Base-by-base conservation (phyloP, 2,888 invertebrate species). In the Gastrophysa polygoni region DNA sequence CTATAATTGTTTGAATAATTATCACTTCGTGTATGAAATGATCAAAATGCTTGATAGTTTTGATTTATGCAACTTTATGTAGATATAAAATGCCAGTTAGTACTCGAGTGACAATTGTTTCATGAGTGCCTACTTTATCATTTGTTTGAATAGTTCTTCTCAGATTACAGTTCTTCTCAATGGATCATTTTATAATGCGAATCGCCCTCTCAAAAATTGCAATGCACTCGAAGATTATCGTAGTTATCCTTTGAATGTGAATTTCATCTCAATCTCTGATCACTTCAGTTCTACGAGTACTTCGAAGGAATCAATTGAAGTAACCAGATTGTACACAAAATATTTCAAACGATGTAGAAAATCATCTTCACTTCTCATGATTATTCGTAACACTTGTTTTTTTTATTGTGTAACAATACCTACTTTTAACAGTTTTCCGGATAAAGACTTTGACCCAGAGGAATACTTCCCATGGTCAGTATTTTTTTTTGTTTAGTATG, bases 381-480 rank as follows among this genome's bases (percentile, higher is more conserved):
- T 43, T 21, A 38, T 57, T 17, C 47, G 20, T 59, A 55, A 55
- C 55, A 49, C 60, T 49, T 46, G 44, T 46, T 44, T 50, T 18
- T 54, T 55, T 54, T 51, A 61, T 52, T 61, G 28, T 61, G 57
- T 61, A 61, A 61, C 57, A 61, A n/a, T 57, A 56, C 57, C 49
- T 63, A 55, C 59, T 63, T 84, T 87, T 71, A 78, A 80, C 81
- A 90, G 90, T 89, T 88, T 88, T 86, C 88, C 89, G 89, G 90
- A 90, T 87, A 90, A 90, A 85, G 81, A 84, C 75, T 87, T 86
- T 85, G 89, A 89, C 82, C 85, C 86, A 82, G 86, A 90, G 88
- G 90, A 89, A 83, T 89, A 87, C 86, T 87, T 88, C 83, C 90
- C 90, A 87, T 90, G 90, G 90, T 90, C 88, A 89, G 90, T 90